phyloP scores from a whole-genome alignment of 2,113 vertebrate species.

The Cyprinodon variegatus region DNA sequence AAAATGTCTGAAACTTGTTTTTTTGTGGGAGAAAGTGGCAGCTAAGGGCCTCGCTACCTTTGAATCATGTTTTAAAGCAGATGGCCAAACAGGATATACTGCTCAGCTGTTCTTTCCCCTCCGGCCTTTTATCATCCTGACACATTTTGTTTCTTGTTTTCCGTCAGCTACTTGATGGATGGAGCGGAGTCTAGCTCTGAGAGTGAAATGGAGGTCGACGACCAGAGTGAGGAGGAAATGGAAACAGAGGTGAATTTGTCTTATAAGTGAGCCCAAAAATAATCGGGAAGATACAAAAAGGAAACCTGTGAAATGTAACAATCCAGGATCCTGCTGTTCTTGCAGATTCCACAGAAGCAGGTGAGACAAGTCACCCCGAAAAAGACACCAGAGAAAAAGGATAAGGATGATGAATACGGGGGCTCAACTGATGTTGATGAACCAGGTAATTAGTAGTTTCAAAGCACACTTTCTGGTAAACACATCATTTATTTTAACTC shows the following conservation, averaged over 20 bases:
- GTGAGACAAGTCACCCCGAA: constrained; percentile 55
- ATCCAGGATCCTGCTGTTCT: neutral
- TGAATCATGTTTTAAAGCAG: constrained; percentile 19
- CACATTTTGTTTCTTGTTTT: constrained; percentile 18
- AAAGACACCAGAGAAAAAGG: constrained; percentile 39
- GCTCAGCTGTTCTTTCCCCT: neutral
- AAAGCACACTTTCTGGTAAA: neutral
- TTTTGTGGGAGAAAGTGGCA: neutral
- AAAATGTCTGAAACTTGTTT: constrained; percentile 2
- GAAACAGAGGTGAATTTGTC: constrained; percentile 60
- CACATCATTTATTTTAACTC: neutral
- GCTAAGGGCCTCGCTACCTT: neutral
- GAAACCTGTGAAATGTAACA: neutral
- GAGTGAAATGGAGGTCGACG: constrained; percentile 70
- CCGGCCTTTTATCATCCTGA: constrained; percentile 38
- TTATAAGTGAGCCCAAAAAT: neutral
- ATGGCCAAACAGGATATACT: constrained; percentile 32
- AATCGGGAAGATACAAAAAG: neutral
- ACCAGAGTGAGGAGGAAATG: constrained; percentile 68
- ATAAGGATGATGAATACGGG: constrained; percentile 66
- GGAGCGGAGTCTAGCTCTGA: constrained; percentile 83
- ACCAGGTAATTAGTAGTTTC: constrained; percentile 54
- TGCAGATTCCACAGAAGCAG: constrained; percentile 58
- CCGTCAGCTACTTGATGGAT: constrained; percentile 85
- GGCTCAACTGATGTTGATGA: constrained; percentile 77